phyloP scores from a whole-genome alignment of 2,113 vertebrate genomes.

The Natator depressus region DNA sequence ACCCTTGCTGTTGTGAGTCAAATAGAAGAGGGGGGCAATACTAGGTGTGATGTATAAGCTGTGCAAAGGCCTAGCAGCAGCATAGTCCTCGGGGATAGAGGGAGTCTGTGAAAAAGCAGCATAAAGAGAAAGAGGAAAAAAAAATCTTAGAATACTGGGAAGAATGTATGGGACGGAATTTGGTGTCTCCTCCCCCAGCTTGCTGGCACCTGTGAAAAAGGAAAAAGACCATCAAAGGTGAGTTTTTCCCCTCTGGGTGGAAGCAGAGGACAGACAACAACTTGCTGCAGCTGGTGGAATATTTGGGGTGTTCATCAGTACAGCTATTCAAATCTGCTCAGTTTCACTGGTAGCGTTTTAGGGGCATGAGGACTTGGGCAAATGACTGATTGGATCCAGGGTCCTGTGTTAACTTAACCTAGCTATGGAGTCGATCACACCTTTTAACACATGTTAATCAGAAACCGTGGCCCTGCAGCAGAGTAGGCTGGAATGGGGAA shows the following conservation, averaged over 20 bases:
- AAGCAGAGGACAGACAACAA: not conserved
- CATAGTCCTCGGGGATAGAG: not conserved
- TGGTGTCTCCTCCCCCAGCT: not conserved
- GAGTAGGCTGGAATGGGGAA: not conserved
- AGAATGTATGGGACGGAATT: not conserved
- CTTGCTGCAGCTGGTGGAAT: not conserved
- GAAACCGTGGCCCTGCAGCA: too few relatives aligned
- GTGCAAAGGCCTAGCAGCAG: rapidly evolving
- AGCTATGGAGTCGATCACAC: not conserved
- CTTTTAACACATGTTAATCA: not conserved
- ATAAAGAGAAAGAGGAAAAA: not conserved
- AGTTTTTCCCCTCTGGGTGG: not conserved
- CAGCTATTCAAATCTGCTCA: not conserved
- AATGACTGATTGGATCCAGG: not conserved
- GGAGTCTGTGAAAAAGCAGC: not conserved
- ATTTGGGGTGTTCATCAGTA: too few relatives aligned
- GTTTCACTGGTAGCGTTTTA: not conserved
- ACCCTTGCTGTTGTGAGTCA: not conserved
- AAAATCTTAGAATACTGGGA: not conserved
- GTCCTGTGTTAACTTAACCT: not conserved
- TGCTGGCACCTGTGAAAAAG: not conserved
- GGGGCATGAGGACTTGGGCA: not conserved
- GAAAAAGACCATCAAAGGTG: rapidly evolving
- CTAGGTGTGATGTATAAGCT: not conserved
- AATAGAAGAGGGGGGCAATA: rapidly evolving